Evolutionary conservation across 2,888 invertebrate genomes (phyloP).

Genomic region (Sicus ferrugineus): DNA sequence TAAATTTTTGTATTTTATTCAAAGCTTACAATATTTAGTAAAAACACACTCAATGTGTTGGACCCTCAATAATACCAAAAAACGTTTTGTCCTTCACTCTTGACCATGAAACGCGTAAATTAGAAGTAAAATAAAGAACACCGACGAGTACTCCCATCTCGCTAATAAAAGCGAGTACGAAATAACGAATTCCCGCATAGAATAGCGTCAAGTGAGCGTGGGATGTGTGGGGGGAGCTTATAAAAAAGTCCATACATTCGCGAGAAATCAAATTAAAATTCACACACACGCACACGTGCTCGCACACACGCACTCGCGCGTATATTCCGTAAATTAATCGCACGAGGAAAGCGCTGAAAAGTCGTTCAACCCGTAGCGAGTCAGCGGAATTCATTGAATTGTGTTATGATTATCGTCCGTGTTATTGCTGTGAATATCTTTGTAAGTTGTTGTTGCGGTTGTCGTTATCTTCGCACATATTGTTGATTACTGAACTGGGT

Average conservation of each 20-base stretch:
- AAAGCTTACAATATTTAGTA: neutral
- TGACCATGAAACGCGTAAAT: neutral
- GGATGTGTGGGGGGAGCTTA: too few relatives aligned
- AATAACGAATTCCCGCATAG: too few relatives aligned
- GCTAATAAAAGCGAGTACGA: too few relatives aligned
- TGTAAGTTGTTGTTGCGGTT: neutral
- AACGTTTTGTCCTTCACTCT: neutral
- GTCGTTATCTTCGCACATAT: constrained; percentile 1
- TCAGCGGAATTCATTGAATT: constrained; percentile 13
- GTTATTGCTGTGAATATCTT: constrained; percentile 6
- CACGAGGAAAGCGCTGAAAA: constrained; percentile 54
- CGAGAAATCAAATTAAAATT: neutral
- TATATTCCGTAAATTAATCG: constrained; percentile 20
- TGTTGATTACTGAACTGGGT: too few relatives aligned
- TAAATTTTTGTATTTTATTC: neutral
- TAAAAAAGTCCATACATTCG: too few relatives aligned
- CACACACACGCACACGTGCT: constrained; percentile 31
- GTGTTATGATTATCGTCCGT: constrained; percentile 27
- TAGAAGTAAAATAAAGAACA: neutral
- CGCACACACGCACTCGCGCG: constrained; percentile 37
- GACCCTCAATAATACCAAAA: neutral
- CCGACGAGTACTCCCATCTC: neutral
- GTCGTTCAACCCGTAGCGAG: constrained; percentile 53
- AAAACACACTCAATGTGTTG: neutral
- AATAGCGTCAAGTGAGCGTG: too few relatives aligned